Conservation (phyloP, 23 tunicate species). For the Trididemnum clinides region DNA sequence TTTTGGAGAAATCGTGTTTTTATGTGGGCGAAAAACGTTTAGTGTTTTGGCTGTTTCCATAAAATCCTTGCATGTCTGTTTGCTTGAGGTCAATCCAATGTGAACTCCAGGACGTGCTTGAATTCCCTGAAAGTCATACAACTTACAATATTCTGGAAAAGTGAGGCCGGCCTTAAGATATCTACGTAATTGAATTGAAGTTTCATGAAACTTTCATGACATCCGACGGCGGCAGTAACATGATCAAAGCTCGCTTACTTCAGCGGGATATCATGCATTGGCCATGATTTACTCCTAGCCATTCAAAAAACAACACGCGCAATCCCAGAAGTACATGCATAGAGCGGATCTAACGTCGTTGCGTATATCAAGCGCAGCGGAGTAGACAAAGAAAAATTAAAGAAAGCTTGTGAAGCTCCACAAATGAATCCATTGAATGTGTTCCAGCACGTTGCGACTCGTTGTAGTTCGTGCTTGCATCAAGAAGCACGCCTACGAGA, state of each 20-base stretch:
- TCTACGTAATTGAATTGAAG: too few relatives aligned
- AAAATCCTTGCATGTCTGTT: neutral
- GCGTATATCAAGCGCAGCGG: neutral
- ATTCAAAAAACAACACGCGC: neutral
- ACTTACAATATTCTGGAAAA: too few relatives aligned
- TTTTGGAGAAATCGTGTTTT: neutral
- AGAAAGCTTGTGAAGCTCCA: neutral
- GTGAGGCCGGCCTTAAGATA: too few relatives aligned
- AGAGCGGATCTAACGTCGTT: neutral
- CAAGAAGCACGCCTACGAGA: neutral
- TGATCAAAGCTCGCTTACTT: neutral
- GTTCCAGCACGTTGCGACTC: neutral
- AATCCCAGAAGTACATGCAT: neutral
- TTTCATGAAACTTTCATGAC: too few relatives aligned
- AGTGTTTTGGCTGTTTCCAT: neutral
- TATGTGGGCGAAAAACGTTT: too few relatives aligned
- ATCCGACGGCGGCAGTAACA: too few relatives aligned
- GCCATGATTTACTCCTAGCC: neutral
- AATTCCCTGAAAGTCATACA: too few relatives aligned
- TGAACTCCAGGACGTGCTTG: neutral
- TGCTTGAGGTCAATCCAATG: neutral
- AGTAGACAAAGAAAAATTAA: neutral
- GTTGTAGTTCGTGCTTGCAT: neutral
- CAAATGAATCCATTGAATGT: neutral
- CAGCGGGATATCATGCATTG: neutral